A percentile compares a stretch with the other conserved stretches of the same genome.
These are phyloP conservation scores for Mormyrops boulengeri DNA, from an alignment of 2,797 vertebrate species.

Conservation along the genomic window DNA sequence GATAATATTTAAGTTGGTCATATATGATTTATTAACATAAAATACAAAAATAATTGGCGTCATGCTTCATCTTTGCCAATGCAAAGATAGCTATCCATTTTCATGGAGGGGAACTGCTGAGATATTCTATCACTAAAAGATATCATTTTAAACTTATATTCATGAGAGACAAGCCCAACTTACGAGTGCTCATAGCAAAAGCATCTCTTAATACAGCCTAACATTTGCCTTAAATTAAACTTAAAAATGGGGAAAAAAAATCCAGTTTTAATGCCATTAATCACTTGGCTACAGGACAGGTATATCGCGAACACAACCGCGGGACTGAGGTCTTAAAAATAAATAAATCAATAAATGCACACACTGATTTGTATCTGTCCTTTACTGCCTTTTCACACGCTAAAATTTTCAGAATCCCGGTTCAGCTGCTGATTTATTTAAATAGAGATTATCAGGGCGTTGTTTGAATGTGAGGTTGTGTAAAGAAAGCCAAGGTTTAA, in stretches of 20 bases:
- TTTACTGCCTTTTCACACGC: slow-evolving; percentile 44
- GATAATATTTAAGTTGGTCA: not conserved
- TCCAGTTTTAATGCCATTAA: not conserved
- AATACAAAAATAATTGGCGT: not conserved
- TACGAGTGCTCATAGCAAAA: not conserved
- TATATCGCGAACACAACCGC: not conserved
- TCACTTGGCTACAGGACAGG: not conserved
- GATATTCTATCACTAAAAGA: not conserved
- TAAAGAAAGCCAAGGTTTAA: slow-evolving; percentile 39
- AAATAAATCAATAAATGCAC: not conserved
- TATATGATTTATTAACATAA: not conserved
- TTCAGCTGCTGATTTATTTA: slow-evolving; percentile 45
- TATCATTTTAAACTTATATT: not conserved
- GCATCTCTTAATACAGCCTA: not conserved
- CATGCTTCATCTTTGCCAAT: not conserved
- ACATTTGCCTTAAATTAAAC: not conserved
- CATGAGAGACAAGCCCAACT: not conserved
- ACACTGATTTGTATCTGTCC: slow-evolving; percentile 44
- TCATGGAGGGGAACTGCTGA: not conserved
- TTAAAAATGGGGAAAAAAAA: not conserved
- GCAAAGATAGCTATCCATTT: not conserved
- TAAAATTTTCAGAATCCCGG: slow-evolving; percentile 45
- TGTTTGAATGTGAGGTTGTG: slow-evolving; percentile 48
- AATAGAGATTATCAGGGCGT: slow-evolving; percentile 45
- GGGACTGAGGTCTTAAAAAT: not conserved